These are phyloP conservation scores for Oreohelix idahoensis DNA, from an alignment of 1,140 invertebrate species.

Conservation along the genomic window DNA sequence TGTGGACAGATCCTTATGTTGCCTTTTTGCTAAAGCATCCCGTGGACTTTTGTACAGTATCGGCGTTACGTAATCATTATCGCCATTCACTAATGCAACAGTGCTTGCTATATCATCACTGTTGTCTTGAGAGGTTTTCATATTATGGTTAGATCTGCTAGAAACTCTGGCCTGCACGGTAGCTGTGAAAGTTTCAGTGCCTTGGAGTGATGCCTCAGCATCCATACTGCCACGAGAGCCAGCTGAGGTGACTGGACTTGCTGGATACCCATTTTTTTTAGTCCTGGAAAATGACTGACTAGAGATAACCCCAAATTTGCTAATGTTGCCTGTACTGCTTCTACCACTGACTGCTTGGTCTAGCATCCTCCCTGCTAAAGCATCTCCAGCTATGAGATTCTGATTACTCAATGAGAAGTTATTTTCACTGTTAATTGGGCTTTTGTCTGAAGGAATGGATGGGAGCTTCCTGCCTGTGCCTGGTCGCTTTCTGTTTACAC, in stretches of 20 bases:
- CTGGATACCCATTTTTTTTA: not conserved
- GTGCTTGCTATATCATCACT: constrained; percentile 61
- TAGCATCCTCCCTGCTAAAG: not conserved
- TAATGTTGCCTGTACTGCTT: not conserved
- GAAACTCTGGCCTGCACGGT: constrained; percentile 74
- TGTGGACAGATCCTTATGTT: not conserved
- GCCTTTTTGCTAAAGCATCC: constrained; percentile 50
- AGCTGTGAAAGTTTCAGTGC: constrained; percentile 75
- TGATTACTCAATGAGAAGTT: constrained; percentile 42
- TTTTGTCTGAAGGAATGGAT: constrained; percentile 58
- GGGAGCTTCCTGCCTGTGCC: constrained; percentile 72
- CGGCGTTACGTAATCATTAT: constrained; percentile 60
- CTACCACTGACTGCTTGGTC: not conserved
- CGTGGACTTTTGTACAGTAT: constrained; percentile 60
- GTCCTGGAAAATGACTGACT: not conserved
- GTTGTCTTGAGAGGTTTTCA: constrained; percentile 37
- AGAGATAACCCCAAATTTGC: not conserved
- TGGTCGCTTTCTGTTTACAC: constrained; percentile 59
- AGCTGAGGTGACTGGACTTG: constrained; percentile 39
- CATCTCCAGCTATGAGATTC: not conserved
- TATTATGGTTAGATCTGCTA: constrained; percentile 33
- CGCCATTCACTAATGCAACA: constrained; percentile 62
- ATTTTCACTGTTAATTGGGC: constrained; percentile 58
- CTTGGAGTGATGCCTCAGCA: constrained; percentile 74
- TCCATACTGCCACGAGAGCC: constrained; percentile 66